These are phyloP conservation scores for Tolmerus cingulatus DNA, from an alignment of 2,888 invertebrate genomes.

Conservation along the genomic window DNA sequence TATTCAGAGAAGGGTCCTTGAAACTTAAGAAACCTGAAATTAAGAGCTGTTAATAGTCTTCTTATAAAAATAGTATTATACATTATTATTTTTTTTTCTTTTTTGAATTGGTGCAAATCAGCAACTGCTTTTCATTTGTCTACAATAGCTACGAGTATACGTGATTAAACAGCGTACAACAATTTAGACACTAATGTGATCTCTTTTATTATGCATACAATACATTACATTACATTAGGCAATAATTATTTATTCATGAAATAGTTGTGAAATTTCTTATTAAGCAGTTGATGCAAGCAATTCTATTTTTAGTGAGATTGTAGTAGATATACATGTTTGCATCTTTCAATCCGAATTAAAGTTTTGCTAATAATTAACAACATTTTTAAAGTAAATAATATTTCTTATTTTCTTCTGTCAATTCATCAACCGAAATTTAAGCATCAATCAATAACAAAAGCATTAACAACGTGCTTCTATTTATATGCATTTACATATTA, in stretches of 20 bases:
- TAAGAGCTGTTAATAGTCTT: neutral
- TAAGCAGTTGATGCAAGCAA: neutral
- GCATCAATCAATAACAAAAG: too few relatives aligned
- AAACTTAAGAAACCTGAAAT: constrained; percentile 64
- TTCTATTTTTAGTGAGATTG: neutral
- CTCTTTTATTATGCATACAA: neutral
- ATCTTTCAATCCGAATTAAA: too few relatives aligned
- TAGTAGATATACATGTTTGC: too few relatives aligned
- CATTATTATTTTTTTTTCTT: neutral
- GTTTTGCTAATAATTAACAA: too few relatives aligned
- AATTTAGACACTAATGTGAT: too few relatives aligned
- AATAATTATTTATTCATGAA: neutral
- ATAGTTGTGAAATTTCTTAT: neutral
- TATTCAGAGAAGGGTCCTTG: constrained; percentile 62
- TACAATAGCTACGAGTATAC: neutral
- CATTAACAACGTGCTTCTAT: too few relatives aligned
- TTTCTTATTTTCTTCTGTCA: too few relatives aligned
- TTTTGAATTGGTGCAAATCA: neutral
- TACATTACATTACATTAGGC: neutral
- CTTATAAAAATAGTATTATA: neutral
- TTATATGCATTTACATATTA: too few relatives aligned
- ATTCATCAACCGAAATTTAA: too few relatives aligned
- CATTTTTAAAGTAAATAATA: too few relatives aligned
- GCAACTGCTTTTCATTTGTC: neutral
- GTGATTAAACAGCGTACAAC: too few relatives aligned